Evolutionary conservation across 1,140 invertebrate genomes (phyloP).

Genomic region (Megalopta genalis): DNA sequence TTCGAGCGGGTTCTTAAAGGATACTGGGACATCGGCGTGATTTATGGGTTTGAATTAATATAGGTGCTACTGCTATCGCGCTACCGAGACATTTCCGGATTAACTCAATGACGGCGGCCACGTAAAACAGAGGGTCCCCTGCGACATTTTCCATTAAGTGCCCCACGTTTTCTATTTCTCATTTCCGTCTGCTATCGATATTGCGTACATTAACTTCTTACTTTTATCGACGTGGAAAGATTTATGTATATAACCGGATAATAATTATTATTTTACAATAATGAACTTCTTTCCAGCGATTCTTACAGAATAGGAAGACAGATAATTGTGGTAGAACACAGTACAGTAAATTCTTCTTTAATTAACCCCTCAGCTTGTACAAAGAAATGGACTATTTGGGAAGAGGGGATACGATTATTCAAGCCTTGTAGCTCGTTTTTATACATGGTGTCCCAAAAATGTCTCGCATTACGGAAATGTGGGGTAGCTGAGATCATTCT

Average conservation of each 20-base stretch:
- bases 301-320: too few species aligned
- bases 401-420: too few species aligned
- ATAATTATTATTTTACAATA: background rate
- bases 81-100: background rate
- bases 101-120: background rate
- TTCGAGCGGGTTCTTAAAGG: background rate
- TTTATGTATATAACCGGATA: background rate
- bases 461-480: too few species aligned
- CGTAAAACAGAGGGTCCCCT: background rate
- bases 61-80: background rate
- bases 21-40: slow-evolving; percentile 5
- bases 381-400: too few species aligned
- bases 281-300: background rate
- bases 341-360: too few species aligned
- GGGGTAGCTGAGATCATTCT: too few species aligned
- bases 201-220: background rate
- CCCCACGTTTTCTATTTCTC: background rate
- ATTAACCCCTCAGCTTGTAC: too few species aligned
- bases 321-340: too few species aligned
- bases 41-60: slow-evolving; percentile 31
- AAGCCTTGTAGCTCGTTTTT: too few species aligned
- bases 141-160: background rate
- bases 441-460: too few species aligned
- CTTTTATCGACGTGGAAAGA: background rate
- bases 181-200: background rate